These are phyloP conservation scores for Marasmarcha lunaedactyla DNA, from an alignment of 2,888 invertebrate genomes.

Conservation along the genomic window DNA sequence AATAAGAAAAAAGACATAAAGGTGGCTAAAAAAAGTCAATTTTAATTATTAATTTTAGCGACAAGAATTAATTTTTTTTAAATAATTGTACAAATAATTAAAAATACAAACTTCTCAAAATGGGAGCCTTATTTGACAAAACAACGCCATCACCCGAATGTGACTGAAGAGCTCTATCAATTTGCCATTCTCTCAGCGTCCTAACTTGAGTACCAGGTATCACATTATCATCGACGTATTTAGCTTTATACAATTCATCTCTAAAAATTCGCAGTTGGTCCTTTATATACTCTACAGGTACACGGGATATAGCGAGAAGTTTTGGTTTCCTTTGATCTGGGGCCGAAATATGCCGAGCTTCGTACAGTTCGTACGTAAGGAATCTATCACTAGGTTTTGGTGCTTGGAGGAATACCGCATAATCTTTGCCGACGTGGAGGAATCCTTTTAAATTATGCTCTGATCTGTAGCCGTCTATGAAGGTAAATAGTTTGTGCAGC, in stretches of 20 bases:
- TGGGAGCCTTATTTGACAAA: conserved; percentile 17
- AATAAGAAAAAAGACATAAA: too few relatives aligned
- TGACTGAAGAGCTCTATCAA: conserved; percentile 21
- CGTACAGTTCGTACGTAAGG: conserved; percentile 46
- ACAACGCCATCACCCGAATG: too few relatives aligned
- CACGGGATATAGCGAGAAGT: conserved; percentile 41
- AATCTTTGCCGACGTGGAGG: conserved; percentile 48
- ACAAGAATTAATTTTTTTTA: too few relatives aligned
- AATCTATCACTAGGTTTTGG: conserved; percentile 42
- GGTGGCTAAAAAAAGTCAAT: too few relatives aligned
- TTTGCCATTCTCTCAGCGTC: conserved; percentile 54
- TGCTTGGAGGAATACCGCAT: conserved; percentile 36
- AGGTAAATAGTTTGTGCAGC: conserved; percentile 46
- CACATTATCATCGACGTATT: conserved; percentile 33
- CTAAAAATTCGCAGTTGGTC: conserved; percentile 38
- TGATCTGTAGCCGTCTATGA: conserved; percentile 41
- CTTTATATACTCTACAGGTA: conserved; percentile 43
- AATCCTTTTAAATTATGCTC: conserved; percentile 38
- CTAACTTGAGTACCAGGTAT: conserved; percentile 48
- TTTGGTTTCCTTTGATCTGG: conserved; percentile 28
- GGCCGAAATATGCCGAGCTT: conserved; percentile 34
- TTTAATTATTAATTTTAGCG: too few relatives aligned
- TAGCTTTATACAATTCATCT: conserved; percentile 37
- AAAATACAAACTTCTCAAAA: conserved; percentile 29
- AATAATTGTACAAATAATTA: conserved; percentile 5